Evolutionary conservation across 2,888 invertebrate genomes (phyloP).

Genomic region (Chrysotoxum bicinctum): DNA sequence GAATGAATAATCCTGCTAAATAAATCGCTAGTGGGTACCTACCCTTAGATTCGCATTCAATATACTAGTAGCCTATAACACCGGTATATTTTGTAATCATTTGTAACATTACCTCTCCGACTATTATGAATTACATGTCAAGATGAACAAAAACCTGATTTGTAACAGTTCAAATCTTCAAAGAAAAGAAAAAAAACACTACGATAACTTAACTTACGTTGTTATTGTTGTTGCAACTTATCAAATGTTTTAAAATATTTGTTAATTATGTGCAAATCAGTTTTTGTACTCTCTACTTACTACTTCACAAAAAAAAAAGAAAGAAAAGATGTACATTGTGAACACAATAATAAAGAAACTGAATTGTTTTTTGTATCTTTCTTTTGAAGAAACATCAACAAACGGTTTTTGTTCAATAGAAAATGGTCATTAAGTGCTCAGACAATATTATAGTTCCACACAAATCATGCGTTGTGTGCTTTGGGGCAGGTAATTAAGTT

Average conservation of each 20-base stretch:
- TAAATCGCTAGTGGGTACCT: too few relatives aligned
- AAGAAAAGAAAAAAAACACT: neutral
- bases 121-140: neutral
- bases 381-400: constrained; percentile 1
- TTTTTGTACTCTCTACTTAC: neutral
- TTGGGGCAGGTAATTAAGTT: neutral
- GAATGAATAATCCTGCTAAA: too few relatives aligned
- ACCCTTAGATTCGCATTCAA: too few relatives aligned
- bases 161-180: constrained; percentile 4
- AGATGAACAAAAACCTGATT: constrained; percentile 10
- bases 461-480: neutral
- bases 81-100: too few relatives aligned
- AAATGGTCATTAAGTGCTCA: constrained; percentile 6
- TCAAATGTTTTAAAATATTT: constrained; percentile 4
- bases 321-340: neutral
- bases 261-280: constrained; percentile 9
- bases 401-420: constrained; percentile 2
- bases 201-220: constrained; percentile 14
- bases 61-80: too few relatives aligned
- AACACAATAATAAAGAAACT: neutral
- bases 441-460: neutral
- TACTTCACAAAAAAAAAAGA: neutral
- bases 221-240: neutral
- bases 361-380: neutral
- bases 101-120: neutral